Conservation (phyloP, 2,113 vertebrate genomes). For the Triplophysa siluroides region DNA sequence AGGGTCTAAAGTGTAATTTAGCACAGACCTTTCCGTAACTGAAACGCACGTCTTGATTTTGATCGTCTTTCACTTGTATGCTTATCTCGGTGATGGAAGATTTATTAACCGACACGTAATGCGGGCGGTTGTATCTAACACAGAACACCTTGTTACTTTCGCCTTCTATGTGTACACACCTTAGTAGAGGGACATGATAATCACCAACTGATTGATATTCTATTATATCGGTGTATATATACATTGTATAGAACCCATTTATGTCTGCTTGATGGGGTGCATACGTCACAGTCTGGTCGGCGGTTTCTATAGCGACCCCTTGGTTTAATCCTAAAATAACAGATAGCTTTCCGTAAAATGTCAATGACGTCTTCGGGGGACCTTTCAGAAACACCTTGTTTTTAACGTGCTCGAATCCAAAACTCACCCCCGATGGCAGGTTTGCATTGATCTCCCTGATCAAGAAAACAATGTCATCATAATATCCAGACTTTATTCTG, state of each 20-base stretch:
- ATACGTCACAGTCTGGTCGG: background rate
- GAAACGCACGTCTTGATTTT: no score
- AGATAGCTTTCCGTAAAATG: background rate
- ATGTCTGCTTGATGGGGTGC: no score
- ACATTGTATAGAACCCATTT: no score
- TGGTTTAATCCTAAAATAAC: background rate
- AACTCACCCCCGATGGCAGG: background rate
- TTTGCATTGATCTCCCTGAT: background rate
- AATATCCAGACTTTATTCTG: background rate
- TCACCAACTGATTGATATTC: background rate
- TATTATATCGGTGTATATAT: background rate
- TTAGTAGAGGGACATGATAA: background rate
- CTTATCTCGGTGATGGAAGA: background rate
- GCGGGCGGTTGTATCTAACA: background rate
- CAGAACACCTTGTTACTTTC: background rate
- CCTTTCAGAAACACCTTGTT: background rate
- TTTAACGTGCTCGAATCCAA: background rate
- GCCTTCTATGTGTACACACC: background rate
- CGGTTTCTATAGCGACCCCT: background rate
- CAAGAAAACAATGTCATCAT: background rate
- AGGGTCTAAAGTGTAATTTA: no score
- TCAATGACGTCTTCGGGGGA: background rate
- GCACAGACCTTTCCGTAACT: no score
- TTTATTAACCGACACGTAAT: background rate
- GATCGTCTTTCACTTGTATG: background rate